Evolutionary conservation across 2,797 vertebrate species (phyloP).

Genomic region (Lutjanus argentimaculatus): DNA sequence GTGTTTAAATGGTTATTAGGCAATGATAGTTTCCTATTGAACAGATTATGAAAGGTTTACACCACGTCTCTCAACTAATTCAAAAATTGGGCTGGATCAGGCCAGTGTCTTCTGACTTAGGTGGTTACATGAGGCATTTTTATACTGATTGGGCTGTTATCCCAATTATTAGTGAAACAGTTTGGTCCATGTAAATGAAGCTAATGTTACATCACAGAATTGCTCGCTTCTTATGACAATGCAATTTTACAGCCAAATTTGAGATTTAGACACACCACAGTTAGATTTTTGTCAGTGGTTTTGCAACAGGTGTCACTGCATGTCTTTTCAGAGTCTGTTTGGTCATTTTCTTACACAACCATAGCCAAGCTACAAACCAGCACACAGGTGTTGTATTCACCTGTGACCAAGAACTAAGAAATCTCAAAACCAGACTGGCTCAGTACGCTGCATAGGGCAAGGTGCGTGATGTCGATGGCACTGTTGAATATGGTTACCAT

Average conservation of each 20-base stretch:
- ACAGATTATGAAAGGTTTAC: too few relatives aligned
- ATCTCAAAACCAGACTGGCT: not conserved
- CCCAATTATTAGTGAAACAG: too few relatives aligned
- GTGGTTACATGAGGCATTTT: too few relatives aligned
- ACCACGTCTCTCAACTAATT: too few relatives aligned
- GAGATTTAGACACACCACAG: not conserved
- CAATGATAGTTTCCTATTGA: too few relatives aligned
- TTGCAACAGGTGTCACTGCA: not conserved
- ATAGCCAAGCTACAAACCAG: not conserved
- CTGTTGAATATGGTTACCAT: constrained; percentile 2
- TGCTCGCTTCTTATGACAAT: not conserved
- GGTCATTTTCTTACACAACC: not conserved
- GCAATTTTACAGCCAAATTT: not conserved
- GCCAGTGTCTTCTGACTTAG: too few relatives aligned
- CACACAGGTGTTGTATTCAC: not conserved
- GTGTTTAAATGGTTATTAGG: too few relatives aligned
- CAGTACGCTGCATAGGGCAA: not conserved
- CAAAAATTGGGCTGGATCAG: too few relatives aligned
- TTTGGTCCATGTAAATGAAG: too few relatives aligned
- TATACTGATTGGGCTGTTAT: too few relatives aligned
- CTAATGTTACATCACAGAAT: not conserved
- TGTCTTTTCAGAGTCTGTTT: not conserved
- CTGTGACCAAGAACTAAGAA: not conserved
- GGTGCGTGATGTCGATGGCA: not conserved
- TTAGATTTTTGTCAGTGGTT: not conserved